A percentile compares a stretch with the other conserved stretches of the same genome.
Evolutionary conservation across 1,140 invertebrate species (phyloP).

Genomic region (Euura lappo): DNA sequence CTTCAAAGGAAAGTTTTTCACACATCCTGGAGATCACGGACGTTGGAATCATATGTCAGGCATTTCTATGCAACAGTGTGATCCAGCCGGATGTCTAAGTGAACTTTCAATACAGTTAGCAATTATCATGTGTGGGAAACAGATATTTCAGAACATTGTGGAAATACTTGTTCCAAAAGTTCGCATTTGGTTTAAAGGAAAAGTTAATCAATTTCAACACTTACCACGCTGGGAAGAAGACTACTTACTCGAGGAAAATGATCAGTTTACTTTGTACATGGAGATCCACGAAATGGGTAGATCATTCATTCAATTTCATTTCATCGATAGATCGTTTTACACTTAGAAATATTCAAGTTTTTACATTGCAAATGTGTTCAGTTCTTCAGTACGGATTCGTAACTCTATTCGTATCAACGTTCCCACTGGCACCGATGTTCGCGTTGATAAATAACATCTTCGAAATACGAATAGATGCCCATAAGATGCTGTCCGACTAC

Average conservation of each 20-base stretch:
- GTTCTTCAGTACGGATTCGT: slow-evolving; percentile 64
- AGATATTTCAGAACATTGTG: slow-evolving; percentile 67
- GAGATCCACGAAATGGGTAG: slow-evolving; percentile 78
- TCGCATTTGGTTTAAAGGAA: background rate
- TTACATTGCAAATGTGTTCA: slow-evolving; percentile 26
- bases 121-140: slow-evolving; percentile 76
- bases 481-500: slow-evolving; percentile 58
- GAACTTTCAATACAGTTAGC: slow-evolving; percentile 71
- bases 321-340: too few species aligned
- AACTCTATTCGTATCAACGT: slow-evolving; percentile 65
- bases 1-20: slow-evolving; percentile 66
- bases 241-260: slow-evolving; percentile 20
- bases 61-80: slow-evolving; percentile 58
- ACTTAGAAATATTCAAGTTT: background rate
- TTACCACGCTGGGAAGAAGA: slow-evolving; percentile 5
- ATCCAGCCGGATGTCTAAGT: slow-evolving; percentile 69
- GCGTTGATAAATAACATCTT: slow-evolving; percentile 63
- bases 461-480: slow-evolving; percentile 63
- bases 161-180: slow-evolving; percentile 68
- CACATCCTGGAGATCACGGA: slow-evolving; percentile 54
- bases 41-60: slow-evolving; percentile 18
- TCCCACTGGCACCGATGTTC: slow-evolving; percentile 65
- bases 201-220: background rate
- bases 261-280: slow-evolving; percentile 64
- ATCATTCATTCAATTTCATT: too few species aligned